Evolutionary conservation across 2,888 invertebrate species (phyloP).

Genomic region (Metallyticus violacea): DNA sequence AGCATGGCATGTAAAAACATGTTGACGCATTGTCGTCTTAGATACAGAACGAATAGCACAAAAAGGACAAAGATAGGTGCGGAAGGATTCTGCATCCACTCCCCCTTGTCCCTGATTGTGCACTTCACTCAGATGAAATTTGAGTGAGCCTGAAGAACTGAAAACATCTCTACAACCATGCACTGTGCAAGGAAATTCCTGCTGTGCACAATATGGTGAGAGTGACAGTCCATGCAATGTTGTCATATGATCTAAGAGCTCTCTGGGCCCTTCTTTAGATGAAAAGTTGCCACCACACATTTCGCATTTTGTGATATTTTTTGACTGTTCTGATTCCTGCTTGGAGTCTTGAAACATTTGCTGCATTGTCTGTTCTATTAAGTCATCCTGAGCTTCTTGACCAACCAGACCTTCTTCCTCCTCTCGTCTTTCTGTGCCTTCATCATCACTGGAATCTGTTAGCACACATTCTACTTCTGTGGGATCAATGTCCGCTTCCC

Average conservation of each 20-base stretch:
- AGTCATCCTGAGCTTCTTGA: slow-evolving; percentile 1
- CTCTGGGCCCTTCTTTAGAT: slow-evolving; percentile 45
- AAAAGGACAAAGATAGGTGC: slow-evolving; percentile 30
- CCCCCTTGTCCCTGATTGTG: slow-evolving; percentile 1
- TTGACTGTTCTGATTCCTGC: neutral
- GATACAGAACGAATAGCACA: slow-evolving; percentile 39
- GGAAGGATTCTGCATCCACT: slow-evolving; percentile 6
- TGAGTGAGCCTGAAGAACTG: slow-evolving; percentile 8
- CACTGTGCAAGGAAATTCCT: slow-evolving; percentile 3
- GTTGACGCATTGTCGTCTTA: slow-evolving; percentile 47
- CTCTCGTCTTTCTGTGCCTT: slow-evolving; percentile 33
- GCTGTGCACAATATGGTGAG: slow-evolving; percentile 1
- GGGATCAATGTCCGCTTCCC: slow-evolving; percentile 40
- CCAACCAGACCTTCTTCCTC: neutral
- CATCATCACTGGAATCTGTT: slow-evolving; percentile 49
- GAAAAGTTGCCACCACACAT: slow-evolving; percentile 54
- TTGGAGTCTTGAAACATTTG: neutral
- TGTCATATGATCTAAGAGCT: slow-evolving; percentile 29
- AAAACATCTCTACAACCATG: slow-evolving; percentile 19
- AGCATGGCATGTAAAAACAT: slow-evolving; percentile 32
- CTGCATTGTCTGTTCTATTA: slow-evolving; percentile 10
- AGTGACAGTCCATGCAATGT: slow-evolving; percentile 28
- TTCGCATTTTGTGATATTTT: slow-evolving; percentile 44
- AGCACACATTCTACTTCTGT: slow-evolving; percentile 50
- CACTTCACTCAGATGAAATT: slow-evolving; percentile 4